Evolutionary conservation across 2,797 vertebrate species (phyloP).

Genomic region (Dermochelys coriacea): DNA sequence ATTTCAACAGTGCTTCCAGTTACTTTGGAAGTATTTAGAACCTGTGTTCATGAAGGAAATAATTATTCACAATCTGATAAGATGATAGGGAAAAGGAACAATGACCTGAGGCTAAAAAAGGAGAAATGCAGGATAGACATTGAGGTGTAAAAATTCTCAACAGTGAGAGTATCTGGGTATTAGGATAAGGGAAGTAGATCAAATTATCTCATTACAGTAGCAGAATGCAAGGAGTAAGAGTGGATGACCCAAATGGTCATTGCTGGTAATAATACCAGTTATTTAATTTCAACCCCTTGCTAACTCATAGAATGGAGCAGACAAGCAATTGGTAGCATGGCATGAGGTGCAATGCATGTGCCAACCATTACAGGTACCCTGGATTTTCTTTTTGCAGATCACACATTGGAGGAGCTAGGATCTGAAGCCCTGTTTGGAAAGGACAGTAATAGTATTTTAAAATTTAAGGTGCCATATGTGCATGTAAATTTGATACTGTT

Average conservation of each 20-base stretch:
- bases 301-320: background rate
- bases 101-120: background rate
- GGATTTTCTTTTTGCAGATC: background rate
- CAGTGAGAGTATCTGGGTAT: constrained; percentile 16
- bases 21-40: constrained; percentile 83
- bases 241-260: background rate
- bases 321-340: background rate
- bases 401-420: background rate
- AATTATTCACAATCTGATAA: constrained; percentile 41
- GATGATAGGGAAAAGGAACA: background rate
- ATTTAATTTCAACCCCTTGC: background rate
- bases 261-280: background rate
- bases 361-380: background rate
- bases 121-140: background rate
- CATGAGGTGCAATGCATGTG: background rate
- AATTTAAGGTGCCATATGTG: background rate
- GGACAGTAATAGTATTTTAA: background rate
- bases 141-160: constrained; percentile 43
- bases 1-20: constrained; percentile 89
- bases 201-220: background rate
- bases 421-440: background rate
- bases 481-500: background rate
- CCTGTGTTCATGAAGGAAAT: constrained; percentile 31
- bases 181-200: constrained; percentile 5
- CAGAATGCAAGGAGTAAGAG: background rate